Percentiles rank a stretch among this genome's conserved stretches.
phyloP scores from a whole-genome alignment of 2,113 vertebrate species.

The Rhodinocichla rosea region DNA sequence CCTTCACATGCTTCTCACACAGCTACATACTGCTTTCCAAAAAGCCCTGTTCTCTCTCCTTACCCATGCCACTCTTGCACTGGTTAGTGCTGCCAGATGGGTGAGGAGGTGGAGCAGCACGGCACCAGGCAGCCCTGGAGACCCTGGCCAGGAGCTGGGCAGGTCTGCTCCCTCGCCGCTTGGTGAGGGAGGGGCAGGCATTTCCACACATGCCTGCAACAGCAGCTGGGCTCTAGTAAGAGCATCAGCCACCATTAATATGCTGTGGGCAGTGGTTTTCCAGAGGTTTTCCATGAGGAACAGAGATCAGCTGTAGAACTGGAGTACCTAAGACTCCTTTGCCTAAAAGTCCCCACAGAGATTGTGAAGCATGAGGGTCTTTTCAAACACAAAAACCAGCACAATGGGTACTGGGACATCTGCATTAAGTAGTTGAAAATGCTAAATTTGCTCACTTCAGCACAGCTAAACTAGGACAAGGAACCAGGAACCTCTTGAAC shows the following conservation, averaged over 20 bases:
- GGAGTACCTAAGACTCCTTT: not conserved
- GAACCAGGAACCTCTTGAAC: not conserved
- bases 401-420: too few relatives aligned
- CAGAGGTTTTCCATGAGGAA: not conserved
- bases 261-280: not conserved
- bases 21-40: not conserved
- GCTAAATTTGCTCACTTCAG: not conserved
- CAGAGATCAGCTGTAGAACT: not conserved
- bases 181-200: not conserved
- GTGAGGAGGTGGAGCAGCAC: not conserved
- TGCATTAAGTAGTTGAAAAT: not conserved
- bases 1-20: not conserved
- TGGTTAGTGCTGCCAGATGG: not conserved
- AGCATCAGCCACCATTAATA: not conserved
- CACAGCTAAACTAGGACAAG: not conserved
- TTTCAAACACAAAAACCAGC: not conserved
- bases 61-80: not conserved
- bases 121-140: not conserved
- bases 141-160: not conserved
- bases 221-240: not conserved
- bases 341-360: not conserved
- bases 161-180: not conserved
- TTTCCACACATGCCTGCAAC: not conserved
- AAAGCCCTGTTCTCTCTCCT: not conserved
- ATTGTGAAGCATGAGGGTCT: not conserved